phyloP scores from a whole-genome alignment of 2,888 invertebrate species.

The Platycheirus rosarum region DNA sequence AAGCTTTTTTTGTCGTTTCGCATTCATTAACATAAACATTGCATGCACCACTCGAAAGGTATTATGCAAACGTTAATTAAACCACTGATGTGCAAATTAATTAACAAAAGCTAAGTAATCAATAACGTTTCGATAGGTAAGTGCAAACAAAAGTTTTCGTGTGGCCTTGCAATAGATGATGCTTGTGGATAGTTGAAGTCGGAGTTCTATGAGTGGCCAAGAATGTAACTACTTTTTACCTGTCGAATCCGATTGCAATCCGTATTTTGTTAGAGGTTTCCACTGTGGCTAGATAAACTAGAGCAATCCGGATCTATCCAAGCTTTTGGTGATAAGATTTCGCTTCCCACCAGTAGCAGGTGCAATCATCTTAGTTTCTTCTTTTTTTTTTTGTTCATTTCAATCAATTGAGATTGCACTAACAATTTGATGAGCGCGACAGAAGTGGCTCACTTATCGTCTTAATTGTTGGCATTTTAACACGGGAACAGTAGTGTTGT shows the following conservation, averaged over 20 bases:
- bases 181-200: not conserved
- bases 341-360: slow-evolving; percentile 13
- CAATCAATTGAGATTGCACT: slow-evolving; percentile 16
- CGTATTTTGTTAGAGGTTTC: no score
- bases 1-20: slow-evolving; percentile 4
- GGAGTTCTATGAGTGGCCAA: not conserved
- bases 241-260: slow-evolving; percentile 39
- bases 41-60: slow-evolving; percentile 27
- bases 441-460: slow-evolving; percentile 17
- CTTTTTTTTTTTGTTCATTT: not conserved
- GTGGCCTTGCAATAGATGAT: slow-evolving; percentile 26
- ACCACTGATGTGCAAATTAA: slow-evolving; percentile 64
- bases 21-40: slow-evolving; percentile 45
- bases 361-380: not conserved
- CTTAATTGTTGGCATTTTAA: slow-evolving; percentile 13
- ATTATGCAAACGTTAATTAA: slow-evolving; percentile 66
- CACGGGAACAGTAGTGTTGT: not conserved
- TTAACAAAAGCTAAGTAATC: slow-evolving; percentile 71
- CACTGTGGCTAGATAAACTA: slow-evolving; percentile 23
- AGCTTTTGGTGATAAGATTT: slow-evolving; percentile 7
- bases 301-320: slow-evolving; percentile 46
- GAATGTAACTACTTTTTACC: slow-evolving; percentile 61
- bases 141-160: slow-evolving; percentile 31
- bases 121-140: slow-evolving; percentile 64
- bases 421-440: not conserved